phyloP scores from a whole-genome alignment of 2,113 vertebrate species.

The Prunella fulvescens region DNA sequence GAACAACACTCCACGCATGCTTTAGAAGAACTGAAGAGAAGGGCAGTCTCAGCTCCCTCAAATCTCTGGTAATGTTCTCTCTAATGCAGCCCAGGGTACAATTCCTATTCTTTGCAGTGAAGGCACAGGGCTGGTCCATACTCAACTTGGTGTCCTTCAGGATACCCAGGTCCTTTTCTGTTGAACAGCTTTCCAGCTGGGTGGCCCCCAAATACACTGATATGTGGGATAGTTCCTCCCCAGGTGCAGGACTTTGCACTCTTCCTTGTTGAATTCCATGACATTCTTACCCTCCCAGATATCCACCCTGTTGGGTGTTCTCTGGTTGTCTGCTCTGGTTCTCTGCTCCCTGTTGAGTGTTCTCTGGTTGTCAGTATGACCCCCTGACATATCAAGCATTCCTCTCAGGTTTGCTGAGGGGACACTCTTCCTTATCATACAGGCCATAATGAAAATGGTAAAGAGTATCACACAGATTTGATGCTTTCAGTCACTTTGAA shows the following conservation, averaged over 20 bases:
- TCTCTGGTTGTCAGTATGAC: not conserved
- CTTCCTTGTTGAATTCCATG: not conserved
- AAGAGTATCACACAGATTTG: not conserved
- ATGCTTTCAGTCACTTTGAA: rapidly evolving
- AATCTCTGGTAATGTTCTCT: rapidly evolving
- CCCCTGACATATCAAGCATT: not conserved
- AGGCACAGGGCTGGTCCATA: rapidly evolving
- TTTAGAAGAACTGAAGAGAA: not conserved
- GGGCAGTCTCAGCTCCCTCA: not conserved
- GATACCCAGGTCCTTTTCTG: not conserved
- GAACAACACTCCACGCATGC: not conserved
- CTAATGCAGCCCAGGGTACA: not conserved
- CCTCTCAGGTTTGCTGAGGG: not conserved
- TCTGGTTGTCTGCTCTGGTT: too few species aligned
- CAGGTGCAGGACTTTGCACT: not conserved
- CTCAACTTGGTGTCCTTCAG: not conserved
- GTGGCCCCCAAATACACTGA: rapidly evolving
- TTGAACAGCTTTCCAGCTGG: not conserved
- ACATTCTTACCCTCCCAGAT: not conserved
- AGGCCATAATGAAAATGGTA: not conserved
- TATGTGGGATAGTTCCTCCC: not conserved
- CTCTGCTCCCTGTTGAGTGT: not conserved
- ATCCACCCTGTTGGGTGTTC: not conserved
- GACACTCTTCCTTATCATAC: not conserved
- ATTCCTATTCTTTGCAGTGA: not conserved